phyloP scores from a whole-genome alignment of 2,888 invertebrate genomes.

The Lamproptera curius region DNA sequence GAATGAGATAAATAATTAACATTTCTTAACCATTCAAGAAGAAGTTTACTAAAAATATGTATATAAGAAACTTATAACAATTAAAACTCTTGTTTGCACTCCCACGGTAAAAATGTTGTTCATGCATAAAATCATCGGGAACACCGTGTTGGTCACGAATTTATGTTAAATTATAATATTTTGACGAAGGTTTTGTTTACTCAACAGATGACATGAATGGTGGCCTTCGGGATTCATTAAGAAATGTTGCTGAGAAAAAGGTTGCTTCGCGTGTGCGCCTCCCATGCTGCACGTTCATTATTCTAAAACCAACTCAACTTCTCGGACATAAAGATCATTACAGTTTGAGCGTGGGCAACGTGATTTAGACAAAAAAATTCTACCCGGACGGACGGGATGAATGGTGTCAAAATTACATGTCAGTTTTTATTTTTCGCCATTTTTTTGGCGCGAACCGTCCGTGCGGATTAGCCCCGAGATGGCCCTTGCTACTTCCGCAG shows the following conservation, averaged over 20 bases:
- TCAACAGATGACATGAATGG: slow-evolving; percentile 71
- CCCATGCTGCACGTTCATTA: slow-evolving; percentile 21
- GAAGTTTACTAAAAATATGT: too few relatives aligned
- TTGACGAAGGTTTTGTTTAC: slow-evolving; percentile 69
- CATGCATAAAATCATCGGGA: not conserved
- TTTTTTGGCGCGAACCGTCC: slow-evolving; percentile 30
- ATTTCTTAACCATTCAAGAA: too few relatives aligned
- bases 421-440: slow-evolving; percentile 61
- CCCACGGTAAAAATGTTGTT: too few relatives aligned
- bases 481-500: slow-evolving; percentile 16
- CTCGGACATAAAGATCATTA: too few relatives aligned
- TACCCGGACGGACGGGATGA: slow-evolving; percentile 63
- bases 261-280: slow-evolving; percentile 30
- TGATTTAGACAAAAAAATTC: slow-evolving; percentile 33
- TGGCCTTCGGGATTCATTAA: slow-evolving; percentile 67
- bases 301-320: too few relatives aligned
- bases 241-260: slow-evolving; percentile 57
- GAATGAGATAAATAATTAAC: too few relatives aligned
- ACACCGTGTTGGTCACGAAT: slow-evolving; percentile 36
- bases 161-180: slow-evolving; percentile 30
- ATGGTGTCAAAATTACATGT: slow-evolving; percentile 75
- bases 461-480: slow-evolving; percentile 16
- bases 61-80: too few relatives aligned
- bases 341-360: slow-evolving; percentile 4
- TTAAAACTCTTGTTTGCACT: too few relatives aligned